These are phyloP conservation scores for Dicycla oo DNA, from an alignment of 2,888 invertebrate species.

Conservation along the genomic window DNA sequence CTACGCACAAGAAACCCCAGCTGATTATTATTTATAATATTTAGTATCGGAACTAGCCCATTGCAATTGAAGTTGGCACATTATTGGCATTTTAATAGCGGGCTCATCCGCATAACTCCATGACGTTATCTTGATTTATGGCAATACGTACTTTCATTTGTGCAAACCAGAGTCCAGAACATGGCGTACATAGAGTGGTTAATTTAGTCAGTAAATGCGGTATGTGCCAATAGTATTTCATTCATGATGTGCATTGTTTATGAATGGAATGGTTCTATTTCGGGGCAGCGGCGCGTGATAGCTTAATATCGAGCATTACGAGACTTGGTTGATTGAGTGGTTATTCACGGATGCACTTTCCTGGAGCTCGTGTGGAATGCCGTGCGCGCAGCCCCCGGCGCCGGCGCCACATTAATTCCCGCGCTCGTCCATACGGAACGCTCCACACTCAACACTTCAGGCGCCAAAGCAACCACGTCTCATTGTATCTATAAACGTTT, in stretches of 20 bases:
- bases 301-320: conserved; percentile 76
- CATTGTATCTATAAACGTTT: conserved; percentile 33
- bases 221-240: conserved; percentile 79
- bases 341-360: conserved; percentile 83
- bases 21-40: conserved; percentile 73
- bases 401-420: conserved; percentile 70
- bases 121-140: conserved; percentile 86
- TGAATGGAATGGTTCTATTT: conserved; percentile 85
- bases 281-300: conserved; percentile 81
- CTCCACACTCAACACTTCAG: conserved; percentile 31
- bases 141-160: conserved; percentile 76
- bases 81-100: conserved; percentile 86
- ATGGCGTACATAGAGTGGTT: conserved; percentile 75
- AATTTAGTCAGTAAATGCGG: conserved; percentile 79
- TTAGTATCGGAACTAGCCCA: conserved; percentile 76
- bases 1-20: conserved; percentile 75
- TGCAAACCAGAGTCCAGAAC: conserved; percentile 74
- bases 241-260: conserved; percentile 83
- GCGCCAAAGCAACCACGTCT: conserved; percentile 33
- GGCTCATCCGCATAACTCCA: conserved; percentile 83
- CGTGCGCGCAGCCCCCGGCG: conserved; percentile 59
- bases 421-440: conserved; percentile 53
- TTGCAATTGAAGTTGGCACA: conserved; percentile 84
- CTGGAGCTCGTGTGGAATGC: conserved; percentile 74
- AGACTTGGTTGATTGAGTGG: conserved; percentile 74